These are phyloP conservation scores for Rapana venosa DNA, from an alignment of 2,888 invertebrate genomes.

Conservation along the genomic window DNA sequence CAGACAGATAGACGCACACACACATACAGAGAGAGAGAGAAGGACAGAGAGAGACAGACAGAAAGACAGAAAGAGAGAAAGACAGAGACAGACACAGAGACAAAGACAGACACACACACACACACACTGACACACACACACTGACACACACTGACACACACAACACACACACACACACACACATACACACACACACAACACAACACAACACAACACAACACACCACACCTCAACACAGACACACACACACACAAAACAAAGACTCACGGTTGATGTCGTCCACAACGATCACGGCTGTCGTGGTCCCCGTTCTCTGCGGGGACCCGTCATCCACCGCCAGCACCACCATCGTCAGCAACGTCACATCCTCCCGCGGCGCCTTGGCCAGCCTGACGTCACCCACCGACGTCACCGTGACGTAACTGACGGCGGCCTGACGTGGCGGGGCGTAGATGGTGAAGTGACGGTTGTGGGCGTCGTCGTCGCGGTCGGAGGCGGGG, in stretches of 20 bases:
- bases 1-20: too few species aligned
- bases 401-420: slow-evolving; percentile 22
- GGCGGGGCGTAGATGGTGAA: slow-evolving; percentile 48
- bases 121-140: too few species aligned
- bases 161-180: too few species aligned
- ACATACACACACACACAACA: too few species aligned
- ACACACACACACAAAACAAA: too few species aligned
- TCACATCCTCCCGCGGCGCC: slow-evolving; percentile 51
- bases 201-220: too few species aligned
- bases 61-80: too few species aligned
- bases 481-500: slow-evolving; percentile 57
- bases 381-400: slow-evolving; percentile 34
- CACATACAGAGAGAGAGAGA: too few species aligned
- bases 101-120: neutral
- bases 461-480: slow-evolving; percentile 59
- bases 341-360: slow-evolving; percentile 54
- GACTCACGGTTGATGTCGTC: slow-evolving; percentile 62
- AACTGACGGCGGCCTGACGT: neutral
- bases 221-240: too few species aligned
- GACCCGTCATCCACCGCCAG: slow-evolving; percentile 65
- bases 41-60: too few species aligned
- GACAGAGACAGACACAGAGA: neutral
- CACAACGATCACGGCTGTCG: slow-evolving; percentile 54
- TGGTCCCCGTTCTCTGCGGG: slow-evolving; percentile 55
- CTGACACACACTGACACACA: too few species aligned